Base-by-base conservation (phyloP, 1,140 invertebrate species). In the Chlorops oryzae region DNA sequence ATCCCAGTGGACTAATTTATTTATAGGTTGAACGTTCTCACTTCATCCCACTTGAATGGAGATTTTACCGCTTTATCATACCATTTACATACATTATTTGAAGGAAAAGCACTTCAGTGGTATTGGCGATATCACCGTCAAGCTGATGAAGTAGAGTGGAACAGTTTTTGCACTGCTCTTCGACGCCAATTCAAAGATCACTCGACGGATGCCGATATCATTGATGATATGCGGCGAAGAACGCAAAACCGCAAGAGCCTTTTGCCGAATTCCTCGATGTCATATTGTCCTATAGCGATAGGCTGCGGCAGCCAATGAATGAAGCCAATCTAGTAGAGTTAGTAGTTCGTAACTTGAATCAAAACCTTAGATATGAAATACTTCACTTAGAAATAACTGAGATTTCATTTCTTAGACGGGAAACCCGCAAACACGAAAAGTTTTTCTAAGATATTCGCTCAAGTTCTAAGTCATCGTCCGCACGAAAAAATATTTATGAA, bases 61-160 rank as follows among this genome's bases (percentile, higher is more conserved):
- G 46, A 47, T 47, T 47, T 47, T 38, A 7, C 12, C 5, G 5
- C 21, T 37, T 20, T 47, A 9, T 47, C 34, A 15, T 38, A 47
- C 13, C 38, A 47, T 22, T 24, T 47, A n/a, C 34, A 38, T 10
- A 47, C 24, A 3, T 21, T 47, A n/a, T n/a, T 47, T 12, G 39
- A 7, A 12, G 46, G 46, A 23, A 47, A 47, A 47, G 46, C 46
- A 15, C 10, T 13, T 20, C 32, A 47, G 9, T 24, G 46, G 32
- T 47, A 23, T 22, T 47, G 46, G 34, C 32, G 46, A 2, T 47
- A 47, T 21, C 46, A 47, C 21, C 38, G 39, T 23, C 46, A 44
- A 23, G 49, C 44, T 18, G 7, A 21, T 15, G n/a, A 5, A 10
- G 25, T 50, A 23, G 40, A 32, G 4, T 50, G 49, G 49, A 12